Base-by-base conservation (phyloP, 2,113 vertebrate genomes). In the Sapajus apella region DNA sequence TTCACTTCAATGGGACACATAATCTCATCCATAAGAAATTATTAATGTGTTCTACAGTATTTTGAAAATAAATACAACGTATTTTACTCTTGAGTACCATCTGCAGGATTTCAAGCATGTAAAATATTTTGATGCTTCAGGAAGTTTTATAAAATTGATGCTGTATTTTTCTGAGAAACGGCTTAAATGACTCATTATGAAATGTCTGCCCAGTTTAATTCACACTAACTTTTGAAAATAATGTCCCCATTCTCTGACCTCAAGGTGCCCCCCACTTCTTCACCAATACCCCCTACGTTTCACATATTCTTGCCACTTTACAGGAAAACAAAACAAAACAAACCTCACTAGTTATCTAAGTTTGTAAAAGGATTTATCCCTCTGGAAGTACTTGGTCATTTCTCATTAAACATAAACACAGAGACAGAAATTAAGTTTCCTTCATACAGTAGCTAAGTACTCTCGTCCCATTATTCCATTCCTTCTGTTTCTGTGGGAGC, bases 71-170 rank as follows among this genome's bases (percentile, higher is more conserved):
- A 98, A 97, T 50, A 90, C 79, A 97, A 87, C 92, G 86, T 96
- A 95, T 92, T 97, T 89, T 96, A 95, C 43, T 98, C 97, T 56
- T 95, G 88, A 98, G 72, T 96, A 98, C 97, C 98, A 99, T 98
- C 98, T 98, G 98, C 96, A 98, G 94, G 97, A 98, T 97, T 98
- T 98, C 97, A 98, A 98, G 97, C 98, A 97, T 98, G 96, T 76
- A 97, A 98, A 98, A 98, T 98, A 96, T 52, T 97, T 98, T 96
- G 97, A 89, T 97, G 97, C 98, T 97, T 97, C 97, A 97, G 97
- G 95, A 79, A 61, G 97, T 97, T 98, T 97, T 98, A 97, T 0
- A 96, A 97, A 98, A 98, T 97, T 97, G 92, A 95, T 66, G 43
- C 45, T 97, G 94, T 92, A 66, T 96, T 98, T 98, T 95, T 90